These are phyloP conservation scores for Bradynema listronoti DNA, from an alignment of 1,140 invertebrate species.

Conservation along the genomic window DNA sequence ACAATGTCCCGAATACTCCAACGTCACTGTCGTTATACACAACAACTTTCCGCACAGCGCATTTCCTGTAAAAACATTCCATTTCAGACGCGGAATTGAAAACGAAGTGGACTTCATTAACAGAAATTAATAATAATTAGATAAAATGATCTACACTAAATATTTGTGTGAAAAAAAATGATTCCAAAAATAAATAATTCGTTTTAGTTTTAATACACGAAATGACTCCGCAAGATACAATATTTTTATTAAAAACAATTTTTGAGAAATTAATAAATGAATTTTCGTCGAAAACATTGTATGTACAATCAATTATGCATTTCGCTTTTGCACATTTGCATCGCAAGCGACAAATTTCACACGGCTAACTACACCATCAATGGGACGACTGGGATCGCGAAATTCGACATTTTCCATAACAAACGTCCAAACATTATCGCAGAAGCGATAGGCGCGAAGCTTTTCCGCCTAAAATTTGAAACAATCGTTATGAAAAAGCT, in stretches of 20 bases:
- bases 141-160: too few relatives aligned
- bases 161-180: too few relatives aligned
- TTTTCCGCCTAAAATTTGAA: conserved; percentile 72
- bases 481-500: too few relatives aligned
- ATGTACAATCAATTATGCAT: not conserved
- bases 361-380: conserved; percentile 70
- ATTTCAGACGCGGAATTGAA: conserved; percentile 55
- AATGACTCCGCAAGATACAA: too few relatives aligned
- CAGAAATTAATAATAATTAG: conserved; percentile 1
- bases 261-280: too few relatives aligned
- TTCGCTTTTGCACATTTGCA: conserved; percentile 59
- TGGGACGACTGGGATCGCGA: conserved; percentile 71
- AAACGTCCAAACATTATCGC: conserved; percentile 99
- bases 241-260: too few relatives aligned
- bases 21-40: conserved; percentile 57
- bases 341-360: conserved; percentile 99
- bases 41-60: conserved; percentile 53
- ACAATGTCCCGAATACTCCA: conserved; percentile 48
- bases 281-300: too few relatives aligned
- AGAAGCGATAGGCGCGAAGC: conserved; percentile 95
- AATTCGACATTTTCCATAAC: conserved; percentile 97
- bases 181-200: too few relatives aligned
- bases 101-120: conserved; percentile 39
- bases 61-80: conserved; percentile 47
- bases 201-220: too few relatives aligned